Percentiles rank a stretch among this genome's conserved stretches.
These are phyloP conservation scores for Pilophorus perplexus DNA, from an alignment of 2,888 invertebrate genomes.

Conservation along the genomic window DNA sequence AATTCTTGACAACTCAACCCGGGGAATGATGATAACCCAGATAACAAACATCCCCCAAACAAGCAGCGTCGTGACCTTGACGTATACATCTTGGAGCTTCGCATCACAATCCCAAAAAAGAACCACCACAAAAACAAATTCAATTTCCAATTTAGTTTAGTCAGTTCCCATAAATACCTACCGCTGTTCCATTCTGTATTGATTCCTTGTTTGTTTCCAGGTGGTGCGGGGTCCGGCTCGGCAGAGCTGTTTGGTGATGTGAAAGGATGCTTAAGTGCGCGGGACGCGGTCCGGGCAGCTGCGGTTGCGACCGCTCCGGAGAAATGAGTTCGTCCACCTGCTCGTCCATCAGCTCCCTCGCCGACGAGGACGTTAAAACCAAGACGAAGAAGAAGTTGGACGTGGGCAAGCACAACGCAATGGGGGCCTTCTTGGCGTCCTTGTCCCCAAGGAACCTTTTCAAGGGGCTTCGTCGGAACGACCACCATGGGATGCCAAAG, in stretches of 20 bases:
- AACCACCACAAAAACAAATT: no score
- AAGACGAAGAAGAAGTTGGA: conserved; percentile 46
- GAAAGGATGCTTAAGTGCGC: conserved; percentile 37
- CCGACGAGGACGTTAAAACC: conserved; percentile 26
- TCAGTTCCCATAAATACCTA: no score
- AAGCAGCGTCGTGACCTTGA: no score
- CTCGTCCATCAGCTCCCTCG: conserved; percentile 39
- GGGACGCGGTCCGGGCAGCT: conserved; percentile 32
- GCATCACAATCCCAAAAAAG: no score
- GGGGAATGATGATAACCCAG: no score
- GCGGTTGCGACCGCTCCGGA: conserved; percentile 36
- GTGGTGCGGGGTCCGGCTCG: no score
- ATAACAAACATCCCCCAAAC: no score
- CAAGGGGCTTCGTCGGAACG: conserved; percentile 65
- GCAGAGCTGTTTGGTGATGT: conserved; percentile 16
- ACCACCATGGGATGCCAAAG: conserved; percentile 64
- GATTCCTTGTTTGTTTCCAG: no score
- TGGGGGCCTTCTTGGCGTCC: conserved; percentile 55
- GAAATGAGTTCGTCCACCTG: conserved; percentile 37
- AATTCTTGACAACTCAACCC: no score
- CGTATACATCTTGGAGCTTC: no score
- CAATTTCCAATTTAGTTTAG: no score
- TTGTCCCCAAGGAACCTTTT: conserved; percentile 63
- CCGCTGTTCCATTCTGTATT: no score
- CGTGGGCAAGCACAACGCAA: conserved; percentile 49